Percentiles rank a stretch among this genome's conserved stretches.
These are phyloP conservation scores for Mus spretus DNA, from an alignment of 2,797 vertebrate species.

Conservation along the genomic window DNA sequence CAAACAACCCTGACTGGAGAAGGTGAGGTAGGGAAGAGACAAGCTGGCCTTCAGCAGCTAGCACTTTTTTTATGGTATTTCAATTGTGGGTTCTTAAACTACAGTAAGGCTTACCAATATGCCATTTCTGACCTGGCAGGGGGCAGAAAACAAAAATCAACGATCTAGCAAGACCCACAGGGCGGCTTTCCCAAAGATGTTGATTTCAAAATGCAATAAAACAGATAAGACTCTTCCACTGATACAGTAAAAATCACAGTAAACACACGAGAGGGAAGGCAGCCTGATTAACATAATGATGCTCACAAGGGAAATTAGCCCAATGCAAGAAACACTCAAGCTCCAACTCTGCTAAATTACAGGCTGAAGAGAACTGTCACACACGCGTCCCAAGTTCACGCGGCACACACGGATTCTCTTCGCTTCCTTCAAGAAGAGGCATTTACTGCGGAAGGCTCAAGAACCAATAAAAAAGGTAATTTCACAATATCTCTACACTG, in stretches of 20 bases:
- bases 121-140: background rate
- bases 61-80: background rate
- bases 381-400: conserved; percentile 6
- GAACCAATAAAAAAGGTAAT: conserved; percentile 90
- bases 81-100: background rate
- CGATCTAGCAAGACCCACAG: background rate
- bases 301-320: conserved; percentile 83
- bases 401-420: conserved; percentile 86
- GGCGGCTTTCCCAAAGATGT: background rate
- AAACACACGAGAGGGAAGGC: conserved; percentile 68
- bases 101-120: background rate
- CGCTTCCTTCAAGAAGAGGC: conserved; percentile 87
- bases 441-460: conserved; percentile 87
- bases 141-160: background rate
- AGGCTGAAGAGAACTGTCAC: conserved; percentile 75
- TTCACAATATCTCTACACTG: conserved; percentile 88
- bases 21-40: background rate
- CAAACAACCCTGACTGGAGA: background rate
- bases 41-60: background rate
- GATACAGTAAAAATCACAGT: conserved; percentile 5
- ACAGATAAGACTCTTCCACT: background rate
- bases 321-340: conserved; percentile 74
- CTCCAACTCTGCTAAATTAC: conserved; percentile 83
- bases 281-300: conserved; percentile 65
- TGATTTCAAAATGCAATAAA: background rate